Evolutionary conservation across 1,140 invertebrate species (phyloP).

Genomic region (Schlechtendalia chinensis): DNA sequence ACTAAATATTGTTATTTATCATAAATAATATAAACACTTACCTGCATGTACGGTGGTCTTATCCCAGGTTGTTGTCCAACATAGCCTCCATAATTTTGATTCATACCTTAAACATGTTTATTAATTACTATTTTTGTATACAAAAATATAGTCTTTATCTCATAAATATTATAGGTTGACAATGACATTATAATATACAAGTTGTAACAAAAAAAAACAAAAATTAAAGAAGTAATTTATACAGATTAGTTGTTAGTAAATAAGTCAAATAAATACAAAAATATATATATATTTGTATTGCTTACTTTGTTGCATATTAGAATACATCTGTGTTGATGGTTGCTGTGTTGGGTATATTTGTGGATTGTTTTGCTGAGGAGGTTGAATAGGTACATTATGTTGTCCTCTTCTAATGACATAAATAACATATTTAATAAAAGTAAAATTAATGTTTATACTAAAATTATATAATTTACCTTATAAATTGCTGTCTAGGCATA

Average conservation of each 20-base stretch:
- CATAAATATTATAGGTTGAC: too few species aligned
- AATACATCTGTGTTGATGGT: conserved; percentile 53
- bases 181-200: too few species aligned
- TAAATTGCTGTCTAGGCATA: conserved; percentile 61
- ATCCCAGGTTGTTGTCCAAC: conserved; percentile 51
- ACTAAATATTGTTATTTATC: not conserved
- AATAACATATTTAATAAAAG: not conserved
- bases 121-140: too few species aligned
- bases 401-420: conserved; percentile 56
- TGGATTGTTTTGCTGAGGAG: conserved; percentile 50
- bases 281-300: not conserved
- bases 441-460: not conserved
- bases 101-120: conserved; percentile 52
- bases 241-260: too few species aligned
- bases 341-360: conserved; percentile 52
- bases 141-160: too few species aligned
- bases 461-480: conserved; percentile 55
- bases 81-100: conserved; percentile 53
- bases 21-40: not conserved
- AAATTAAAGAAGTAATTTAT: too few species aligned
- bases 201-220: too few species aligned
- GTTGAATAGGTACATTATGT: conserved; percentile 53
- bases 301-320: conserved; percentile 50
- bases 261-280: not conserved
- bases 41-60: conserved; percentile 44